Evolutionary conservation across 2,113 vertebrate genomes (phyloP), one percentile per base, ranked within the genome.

Genomic region (Hypanus sabinus): DNA sequence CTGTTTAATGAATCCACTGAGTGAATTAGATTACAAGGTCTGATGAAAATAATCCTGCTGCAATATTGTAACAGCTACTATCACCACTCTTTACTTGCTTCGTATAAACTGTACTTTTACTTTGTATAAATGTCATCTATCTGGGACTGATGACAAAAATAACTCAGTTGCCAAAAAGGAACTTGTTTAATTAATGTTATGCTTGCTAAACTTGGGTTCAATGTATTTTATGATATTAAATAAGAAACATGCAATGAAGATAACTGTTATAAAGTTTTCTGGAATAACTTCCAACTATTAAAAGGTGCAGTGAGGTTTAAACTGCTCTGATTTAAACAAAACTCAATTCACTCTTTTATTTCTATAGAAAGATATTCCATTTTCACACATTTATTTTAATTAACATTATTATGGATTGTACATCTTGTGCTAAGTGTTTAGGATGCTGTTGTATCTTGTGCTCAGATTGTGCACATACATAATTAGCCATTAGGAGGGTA

Each of bases 1-100:
- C 95, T 96, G 96, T 94, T 96, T 96, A 96, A 95, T 96, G 96
- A 96, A 96, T 97, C 97, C 96, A 94, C 95, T 95, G 95, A 97
- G 96, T 96, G 94, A 96, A 97, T 96, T 96, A 96, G 94, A 95
- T 96, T 95, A 95, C 95, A 96, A 85, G 94, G 96, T 97, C 95
- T 96, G 95, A 96, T 94, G 95, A 94, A 96, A 96, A 94, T 92
- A 94, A 94, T 94, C 94, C 94, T 94, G 94, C 95, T 95, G 95
- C 94, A 94, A 94, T 94, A 94, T 95, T 94, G 93, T 92, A 83
- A 94, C 95, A 94, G 70, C 91, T 10, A 46, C 71, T 46, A 93
- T 75, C 90, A 12, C 27, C 91, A 55, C 65, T 92, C n/a, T 73
- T 75, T 73, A 75, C 22, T 36, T 55, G 36, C 70, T 24, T 55